Evolutionary conservation across 2,797 vertebrate species (phyloP).

Genomic region (Galaxias olidus): DNA sequence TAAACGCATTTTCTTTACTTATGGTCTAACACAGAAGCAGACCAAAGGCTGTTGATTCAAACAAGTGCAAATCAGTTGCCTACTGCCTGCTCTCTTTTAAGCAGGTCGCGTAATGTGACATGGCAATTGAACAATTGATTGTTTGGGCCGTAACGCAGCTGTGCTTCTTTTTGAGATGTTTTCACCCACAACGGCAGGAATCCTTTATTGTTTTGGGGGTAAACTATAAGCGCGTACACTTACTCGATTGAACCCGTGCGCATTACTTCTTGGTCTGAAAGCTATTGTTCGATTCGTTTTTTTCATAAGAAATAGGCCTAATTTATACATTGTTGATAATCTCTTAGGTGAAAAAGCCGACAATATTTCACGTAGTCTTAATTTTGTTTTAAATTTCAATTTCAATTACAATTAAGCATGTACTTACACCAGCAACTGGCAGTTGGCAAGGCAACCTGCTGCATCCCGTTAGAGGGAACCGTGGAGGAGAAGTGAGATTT

Average conservation of each 20-base stretch:
- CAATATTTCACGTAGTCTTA: constrained; percentile 66
- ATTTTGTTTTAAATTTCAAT: no score
- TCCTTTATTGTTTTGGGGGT: constrained; percentile 75
- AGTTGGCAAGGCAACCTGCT: constrained; percentile 61
- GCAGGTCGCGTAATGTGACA: constrained; percentile 62
- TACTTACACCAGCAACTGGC: constrained; percentile 65
- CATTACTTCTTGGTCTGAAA: constrained; percentile 71
- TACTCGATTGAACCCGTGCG: constrained; percentile 72
- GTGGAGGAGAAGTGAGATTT: constrained; percentile 35
- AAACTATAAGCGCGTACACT: constrained; percentile 60
- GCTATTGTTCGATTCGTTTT: constrained; percentile 81
- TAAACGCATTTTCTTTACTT: not conserved
- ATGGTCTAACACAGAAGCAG: constrained; percentile 33
- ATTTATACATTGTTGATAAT: constrained; percentile 77
- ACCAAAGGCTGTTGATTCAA: constrained; percentile 21
- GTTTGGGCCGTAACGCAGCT: constrained; percentile 65
- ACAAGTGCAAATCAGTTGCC: constrained; percentile 7
- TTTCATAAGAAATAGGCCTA: constrained; percentile 71
- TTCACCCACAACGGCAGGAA: constrained; percentile 79
- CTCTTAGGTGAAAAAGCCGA: constrained; percentile 75
- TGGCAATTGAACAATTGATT: constrained; percentile 65
- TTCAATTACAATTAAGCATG: constrained; percentile 71
- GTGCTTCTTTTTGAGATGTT: constrained; percentile 77
- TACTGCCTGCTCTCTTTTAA: constrained; percentile 50
- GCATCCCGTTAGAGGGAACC: constrained; percentile 40